phyloP scores from a whole-genome alignment of 64 coral and sea anemone species.

The Porites australiensis region DNA sequence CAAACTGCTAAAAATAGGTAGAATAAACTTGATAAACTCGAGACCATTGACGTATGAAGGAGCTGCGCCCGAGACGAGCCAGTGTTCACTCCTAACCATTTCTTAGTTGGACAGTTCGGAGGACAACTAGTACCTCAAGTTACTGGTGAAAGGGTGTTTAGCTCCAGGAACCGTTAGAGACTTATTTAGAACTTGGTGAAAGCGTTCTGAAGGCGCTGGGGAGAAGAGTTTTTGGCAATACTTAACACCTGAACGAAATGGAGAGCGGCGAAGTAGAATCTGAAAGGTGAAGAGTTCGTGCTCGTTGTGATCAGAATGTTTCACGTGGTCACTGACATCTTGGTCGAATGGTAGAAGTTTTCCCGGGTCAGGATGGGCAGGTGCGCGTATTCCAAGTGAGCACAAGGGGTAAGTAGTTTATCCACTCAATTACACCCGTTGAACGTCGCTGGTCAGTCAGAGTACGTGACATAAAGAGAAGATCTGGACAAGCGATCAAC shows the following conservation, averaged over 20 bases:
- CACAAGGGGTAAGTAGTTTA: neutral
- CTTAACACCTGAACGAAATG: conserved; percentile 39
- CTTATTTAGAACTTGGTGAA: conserved; percentile 31
- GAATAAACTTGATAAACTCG: conserved; percentile 58
- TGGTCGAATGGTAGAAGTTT: conserved; percentile 26
- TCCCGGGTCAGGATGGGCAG: conserved; percentile 22
- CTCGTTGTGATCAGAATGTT: conserved; percentile 42
- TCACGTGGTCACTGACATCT: conserved; percentile 35
- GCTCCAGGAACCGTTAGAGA: conserved; percentile 11
- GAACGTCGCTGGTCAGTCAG: too few species aligned
- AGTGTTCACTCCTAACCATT: conserved; percentile 44
- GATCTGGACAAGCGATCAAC: too few species aligned
- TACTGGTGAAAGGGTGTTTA: neutral
- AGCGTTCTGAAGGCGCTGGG: conserved; percentile 38
- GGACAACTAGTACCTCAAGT: conserved; percentile 18
- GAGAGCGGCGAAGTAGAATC: conserved; percentile 11
- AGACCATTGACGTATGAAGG: conserved; percentile 24
- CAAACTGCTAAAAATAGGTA: conserved; percentile 27
- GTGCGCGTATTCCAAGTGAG: conserved; percentile 16
- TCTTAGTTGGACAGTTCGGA: neutral
- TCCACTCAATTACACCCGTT: neutral
- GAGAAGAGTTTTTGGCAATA: conserved; percentile 19
- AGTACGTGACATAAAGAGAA: too few species aligned
- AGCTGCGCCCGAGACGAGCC: conserved; percentile 4
- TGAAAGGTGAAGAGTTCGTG: conserved; percentile 39